Conservation (phyloP, 2,113 vertebrate genomes). For the Albula glossodonta region DNA sequence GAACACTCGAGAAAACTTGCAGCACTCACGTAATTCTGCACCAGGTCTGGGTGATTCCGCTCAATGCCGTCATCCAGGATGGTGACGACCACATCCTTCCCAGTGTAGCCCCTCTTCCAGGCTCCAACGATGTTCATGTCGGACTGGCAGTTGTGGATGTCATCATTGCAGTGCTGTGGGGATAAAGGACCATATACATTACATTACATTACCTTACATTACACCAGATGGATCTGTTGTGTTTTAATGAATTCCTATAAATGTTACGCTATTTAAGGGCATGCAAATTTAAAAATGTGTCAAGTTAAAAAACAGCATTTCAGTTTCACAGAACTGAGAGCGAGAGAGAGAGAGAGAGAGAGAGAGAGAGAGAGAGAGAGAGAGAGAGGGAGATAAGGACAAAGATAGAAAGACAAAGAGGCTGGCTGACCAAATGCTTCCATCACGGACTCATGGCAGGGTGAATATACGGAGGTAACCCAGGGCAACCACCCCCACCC, state of each 20-base stretch:
- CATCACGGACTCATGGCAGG: too few species aligned
- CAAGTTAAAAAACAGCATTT: too few species aligned
- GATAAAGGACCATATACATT: background rate
- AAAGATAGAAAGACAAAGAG: background rate
- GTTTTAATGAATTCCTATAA: too few species aligned
- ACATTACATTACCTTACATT: background rate
- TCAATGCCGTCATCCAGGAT: slow-evolving; percentile 97
- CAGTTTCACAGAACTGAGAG: background rate
- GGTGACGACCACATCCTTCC: slow-evolving; percentile 94
- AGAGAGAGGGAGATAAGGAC: background rate
- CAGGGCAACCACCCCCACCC: background rate
- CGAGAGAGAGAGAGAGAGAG: background rate
- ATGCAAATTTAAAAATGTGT: background rate
- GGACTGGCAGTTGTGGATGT: slow-evolving; percentile 92
- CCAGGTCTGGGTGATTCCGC: slow-evolving; percentile 92
- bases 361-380: background rate
- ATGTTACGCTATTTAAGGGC: too few species aligned
- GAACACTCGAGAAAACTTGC: background rate
- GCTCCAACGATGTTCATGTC: slow-evolving; percentile 99
- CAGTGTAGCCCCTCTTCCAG: slow-evolving; percentile 98
- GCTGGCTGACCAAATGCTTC: background rate
- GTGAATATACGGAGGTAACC: too few species aligned
- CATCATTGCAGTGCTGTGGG: slow-evolving; percentile 90
- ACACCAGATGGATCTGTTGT: too few species aligned
- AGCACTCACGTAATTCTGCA: slow-evolving; percentile 94